These are phyloP conservation scores for Branchipolynoe longqiensis DNA, from an alignment of 2,888 invertebrate genomes.

Conservation along the genomic window DNA sequence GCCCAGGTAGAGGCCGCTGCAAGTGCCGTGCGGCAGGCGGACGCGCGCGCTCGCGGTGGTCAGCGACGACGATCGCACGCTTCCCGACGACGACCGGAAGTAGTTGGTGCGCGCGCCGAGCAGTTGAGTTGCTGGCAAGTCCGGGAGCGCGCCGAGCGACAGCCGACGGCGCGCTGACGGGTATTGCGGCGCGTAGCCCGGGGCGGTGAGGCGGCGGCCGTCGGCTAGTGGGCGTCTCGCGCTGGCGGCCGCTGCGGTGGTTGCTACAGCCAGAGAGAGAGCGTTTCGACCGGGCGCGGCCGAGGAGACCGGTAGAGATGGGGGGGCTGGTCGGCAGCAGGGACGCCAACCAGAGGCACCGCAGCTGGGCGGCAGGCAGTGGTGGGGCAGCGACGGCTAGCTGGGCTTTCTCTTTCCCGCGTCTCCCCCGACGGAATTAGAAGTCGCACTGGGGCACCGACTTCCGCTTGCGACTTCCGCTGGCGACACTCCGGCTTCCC, in stretches of 20 bases:
- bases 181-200: neutral
- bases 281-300: neutral
- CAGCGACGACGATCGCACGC: neutral
- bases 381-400: too few species aligned
- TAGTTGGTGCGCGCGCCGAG: neutral
- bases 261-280: conserved; percentile 55
- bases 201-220: conserved; percentile 2
- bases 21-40: conserved; percentile 41
- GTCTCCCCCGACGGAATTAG: too few species aligned
- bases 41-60: neutral
- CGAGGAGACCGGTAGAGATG: neutral
- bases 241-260: conserved; percentile 49
- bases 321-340: neutral
- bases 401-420: too few species aligned
- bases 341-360: neutral
- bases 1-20: conserved; percentile 47
- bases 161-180: conserved; percentile 23
- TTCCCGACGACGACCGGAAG: conserved; percentile 10
- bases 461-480: too few species aligned
- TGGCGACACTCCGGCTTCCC: too few species aligned
- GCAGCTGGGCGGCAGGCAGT: too few species aligned
- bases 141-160: conserved; percentile 35
- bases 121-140: too few species aligned
- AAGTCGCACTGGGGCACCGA: too few species aligned
- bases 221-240: conserved; percentile 4